Percentiles rank a stretch among this genome's conserved stretches.
These are phyloP conservation scores for Patella caerulea DNA, from an alignment of 2,888 invertebrate species.

Conservation along the genomic window DNA sequence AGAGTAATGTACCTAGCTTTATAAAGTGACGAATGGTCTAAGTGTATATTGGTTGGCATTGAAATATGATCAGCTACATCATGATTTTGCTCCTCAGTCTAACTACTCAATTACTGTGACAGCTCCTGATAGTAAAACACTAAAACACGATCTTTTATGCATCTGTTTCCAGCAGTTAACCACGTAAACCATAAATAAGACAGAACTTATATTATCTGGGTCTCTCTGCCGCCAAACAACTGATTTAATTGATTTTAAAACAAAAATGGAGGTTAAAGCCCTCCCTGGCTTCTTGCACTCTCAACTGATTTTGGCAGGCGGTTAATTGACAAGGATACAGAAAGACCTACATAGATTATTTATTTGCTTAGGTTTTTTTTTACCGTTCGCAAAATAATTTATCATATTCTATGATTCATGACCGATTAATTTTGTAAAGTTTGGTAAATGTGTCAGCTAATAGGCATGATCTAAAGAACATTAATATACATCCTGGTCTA, in stretches of 20 bases:
- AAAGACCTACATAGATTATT: too few relatives aligned
- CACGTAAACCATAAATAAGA: conserved; percentile 7
- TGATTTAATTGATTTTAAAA: conserved; percentile 11
- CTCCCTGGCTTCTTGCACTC: too few relatives aligned
- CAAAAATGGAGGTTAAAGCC: conserved; percentile 1
- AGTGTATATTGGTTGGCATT: conserved; percentile 12
- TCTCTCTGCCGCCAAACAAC: not conserved
- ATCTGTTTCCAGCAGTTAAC: conserved; percentile 10
- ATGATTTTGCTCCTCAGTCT: conserved; percentile 20
- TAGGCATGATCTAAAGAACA: too few relatives aligned
- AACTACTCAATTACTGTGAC: conserved; percentile 29
- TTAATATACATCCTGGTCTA: too few relatives aligned
- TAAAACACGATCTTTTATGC: not conserved
- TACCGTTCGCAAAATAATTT: too few relatives aligned
- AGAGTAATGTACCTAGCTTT: not conserved
- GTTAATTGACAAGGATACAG: too few relatives aligned
- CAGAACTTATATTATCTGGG: conserved; percentile 1
- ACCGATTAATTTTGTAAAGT: too few relatives aligned
- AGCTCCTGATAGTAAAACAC: conserved; percentile 8
- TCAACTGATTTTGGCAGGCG: too few relatives aligned
- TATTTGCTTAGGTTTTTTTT: too few relatives aligned
- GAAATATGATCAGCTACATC: conserved; percentile 22
- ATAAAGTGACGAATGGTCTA: conserved; percentile 5
- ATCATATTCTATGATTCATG: too few relatives aligned
- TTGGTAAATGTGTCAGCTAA: too few relatives aligned